A percentile compares a stretch with the other conserved stretches of the same genome.
These are phyloP conservation scores for Microcebus lehilahytsara DNA, from an alignment of 2,113 vertebrate species.

Conservation along the genomic window DNA sequence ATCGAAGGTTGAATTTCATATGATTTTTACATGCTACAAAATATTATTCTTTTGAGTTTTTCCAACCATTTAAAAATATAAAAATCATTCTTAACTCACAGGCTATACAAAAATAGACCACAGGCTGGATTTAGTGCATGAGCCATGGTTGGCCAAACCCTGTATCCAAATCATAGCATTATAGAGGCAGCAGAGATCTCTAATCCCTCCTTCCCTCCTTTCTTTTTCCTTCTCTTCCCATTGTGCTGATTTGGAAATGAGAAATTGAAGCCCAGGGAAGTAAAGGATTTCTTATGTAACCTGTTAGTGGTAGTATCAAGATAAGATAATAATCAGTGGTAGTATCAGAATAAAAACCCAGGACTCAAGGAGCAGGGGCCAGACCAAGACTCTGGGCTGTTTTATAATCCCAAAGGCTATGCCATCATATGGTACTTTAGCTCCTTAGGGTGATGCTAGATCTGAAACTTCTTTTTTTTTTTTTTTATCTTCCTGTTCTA, in stretches of 20 bases:
- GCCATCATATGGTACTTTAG: accelerated
- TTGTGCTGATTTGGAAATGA: neutral
- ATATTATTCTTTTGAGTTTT: neutral
- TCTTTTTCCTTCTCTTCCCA: neutral
- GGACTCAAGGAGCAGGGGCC: neutral
- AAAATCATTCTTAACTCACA: neutral
- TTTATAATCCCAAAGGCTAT: neutral
- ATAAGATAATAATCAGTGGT: neutral
- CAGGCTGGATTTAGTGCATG: neutral
- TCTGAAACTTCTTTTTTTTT: neutral
- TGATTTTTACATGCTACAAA: neutral
- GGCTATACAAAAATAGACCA: neutral
- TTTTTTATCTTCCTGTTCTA: neutral
- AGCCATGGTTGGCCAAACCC: neutral
- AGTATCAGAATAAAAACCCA: neutral
- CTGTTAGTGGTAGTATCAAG: too few species aligned
- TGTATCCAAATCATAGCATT: neutral
- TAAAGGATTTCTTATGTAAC: neutral
- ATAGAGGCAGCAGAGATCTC: neutral
- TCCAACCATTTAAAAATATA: neutral
- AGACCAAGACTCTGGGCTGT: neutral
- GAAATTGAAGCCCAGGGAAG: neutral
- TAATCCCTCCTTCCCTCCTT: too few species aligned
- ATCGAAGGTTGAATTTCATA: neutral
- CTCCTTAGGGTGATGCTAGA: neutral